Base-by-base conservation (phyloP, 2,888 invertebrate species). In the Trissonchulus sp. region DNA sequence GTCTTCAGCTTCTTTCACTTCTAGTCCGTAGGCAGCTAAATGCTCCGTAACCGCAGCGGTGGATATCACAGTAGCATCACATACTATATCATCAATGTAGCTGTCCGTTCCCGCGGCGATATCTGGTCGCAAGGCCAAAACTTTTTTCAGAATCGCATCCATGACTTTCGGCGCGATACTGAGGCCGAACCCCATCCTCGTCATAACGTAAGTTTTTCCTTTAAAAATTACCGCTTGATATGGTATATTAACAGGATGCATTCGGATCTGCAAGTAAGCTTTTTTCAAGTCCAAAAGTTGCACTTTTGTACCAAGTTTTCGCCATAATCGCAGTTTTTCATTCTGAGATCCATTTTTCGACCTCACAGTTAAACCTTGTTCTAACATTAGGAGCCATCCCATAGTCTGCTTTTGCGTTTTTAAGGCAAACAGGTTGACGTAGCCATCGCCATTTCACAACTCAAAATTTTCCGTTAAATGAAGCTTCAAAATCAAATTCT, bases 191-290 rank as follows among this genome's bases (percentile, higher is more conserved):
- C 71, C 71, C 28, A 69, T n/a, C n/a, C n/a, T n/a, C 15, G 71
- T 69, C 71, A 69, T 23, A 31, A 36, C 28, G 34, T 69, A 69
- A n/a, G 8, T 2, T n/a, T 69, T 2, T 3, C 36, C 36, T n/a
- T 69, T 69, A n/a, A 36, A 69, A 33, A 36, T n/a, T n/a, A 69
- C 71, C 3, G 34, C 28, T 69, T 69, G 71, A 36, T 31, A 69
- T 8, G 28, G 34, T n/a, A n/a, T 28, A 23, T 36, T 34, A 8
- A 33, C 34, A 15, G 34, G 8, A n/a, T 69, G 28, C 23, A 69
- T 37, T 28, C 37, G 71, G 37, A 69, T 69, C n/a, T 69, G 71
- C n/a, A 69, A n/a, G 34, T 69, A 69, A 33, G 71, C 71, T 69
- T 69, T 69, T 34, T n/a, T 23, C n/a, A 69, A 36, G 37, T 69